phyloP scores from a whole-genome alignment of 2,888 invertebrate species.

The Brachyptera putata region DNA sequence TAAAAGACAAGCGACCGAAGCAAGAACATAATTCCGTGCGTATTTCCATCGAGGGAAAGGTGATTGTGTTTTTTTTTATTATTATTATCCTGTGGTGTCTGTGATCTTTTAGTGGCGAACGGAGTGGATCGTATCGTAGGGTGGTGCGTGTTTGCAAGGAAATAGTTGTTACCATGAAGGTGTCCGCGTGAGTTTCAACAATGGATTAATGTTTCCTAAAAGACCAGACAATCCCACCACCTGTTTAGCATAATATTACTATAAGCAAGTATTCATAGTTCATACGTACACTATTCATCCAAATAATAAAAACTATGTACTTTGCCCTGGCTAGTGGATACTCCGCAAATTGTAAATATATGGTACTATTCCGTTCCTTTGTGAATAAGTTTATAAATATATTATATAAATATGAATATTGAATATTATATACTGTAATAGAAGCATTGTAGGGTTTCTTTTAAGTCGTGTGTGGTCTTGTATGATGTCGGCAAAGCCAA shows the following conservation, averaged over 20 bases:
- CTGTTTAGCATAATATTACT: constrained; percentile 10
- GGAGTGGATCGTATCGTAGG: constrained; percentile 22
- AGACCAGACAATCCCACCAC: constrained; percentile 1
- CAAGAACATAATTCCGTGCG: too few relatives aligned
- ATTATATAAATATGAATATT: constrained; percentile 29
- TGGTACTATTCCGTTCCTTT: constrained; percentile 35
- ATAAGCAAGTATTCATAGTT: constrained; percentile 11
- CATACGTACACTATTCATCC: constrained; percentile 17
- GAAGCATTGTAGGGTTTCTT: background rate
- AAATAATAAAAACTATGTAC: constrained; percentile 8
- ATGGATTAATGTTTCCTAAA: constrained; percentile 11
- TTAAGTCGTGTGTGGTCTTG: constrained; percentile 6
- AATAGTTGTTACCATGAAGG: constrained; percentile 19
- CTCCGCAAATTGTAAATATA: constrained; percentile 32
- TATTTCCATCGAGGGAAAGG: background rate
- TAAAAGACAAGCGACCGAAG: too few relatives aligned
- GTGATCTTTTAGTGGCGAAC: constrained; percentile 28
- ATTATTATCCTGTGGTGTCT: constrained; percentile 29
- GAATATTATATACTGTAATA: constrained; percentile 2
- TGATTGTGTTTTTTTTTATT: constrained; percentile 18
- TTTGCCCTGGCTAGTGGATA: constrained; percentile 29
- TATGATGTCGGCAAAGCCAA: constrained; percentile 1
- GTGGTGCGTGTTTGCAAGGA: background rate
- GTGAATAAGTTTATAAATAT: constrained; percentile 35
- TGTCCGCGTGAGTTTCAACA: constrained; percentile 29